Evolutionary conservation across 2,113 vertebrate species (phyloP), one percentile per base, ranked within the genome.

Genomic region (Sapayoa aenigma): DNA sequence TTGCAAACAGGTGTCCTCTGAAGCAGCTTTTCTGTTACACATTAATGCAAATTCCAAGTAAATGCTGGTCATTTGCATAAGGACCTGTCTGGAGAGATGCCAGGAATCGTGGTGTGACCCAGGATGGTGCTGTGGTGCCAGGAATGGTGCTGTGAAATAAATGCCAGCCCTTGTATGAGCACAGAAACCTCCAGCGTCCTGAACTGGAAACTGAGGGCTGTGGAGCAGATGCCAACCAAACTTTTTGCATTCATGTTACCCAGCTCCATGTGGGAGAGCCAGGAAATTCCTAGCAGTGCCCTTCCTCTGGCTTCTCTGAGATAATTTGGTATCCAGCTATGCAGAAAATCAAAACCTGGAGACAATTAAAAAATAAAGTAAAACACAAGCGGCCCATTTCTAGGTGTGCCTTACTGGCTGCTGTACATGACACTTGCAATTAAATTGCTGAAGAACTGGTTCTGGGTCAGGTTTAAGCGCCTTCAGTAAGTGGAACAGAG

Each of bases 201-300:
- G 47, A 47, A 56, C 56, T 80, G 84, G 42, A 73, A 53, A 73
- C 35, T 1, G 5, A 35, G 24, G 17, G 21, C 49, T 84, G n/a
- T 18, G 74, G 52, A 50, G 62, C 33, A 56, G 66, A 37, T 65
- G 44, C 58, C 12, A 16, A 30, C 12, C 27, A 47, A 86, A 50
- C 25, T 11, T 50, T 18, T 56, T 1, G 0, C 5, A 7, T 52
- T 39, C 10, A 0, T 6, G n/a, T 28, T 11, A 5, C 46, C 39
- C 56, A 37, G 31, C 63, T 37, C 11, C 13, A 0, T 0, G 13
- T 1, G 9, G n/a, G 10, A 66, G 10, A 77, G 55, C 27, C 53
- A 60, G 67, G 42, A 49, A 90, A 55, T 35, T 42, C 86, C 44
- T 42, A 77, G 42, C 76, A 50, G 11, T 59, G 55, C 39, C 52